These are phyloP conservation scores for Actenoides hombroni DNA, from an alignment of 2,113 vertebrate genomes.

Conservation along the genomic window DNA sequence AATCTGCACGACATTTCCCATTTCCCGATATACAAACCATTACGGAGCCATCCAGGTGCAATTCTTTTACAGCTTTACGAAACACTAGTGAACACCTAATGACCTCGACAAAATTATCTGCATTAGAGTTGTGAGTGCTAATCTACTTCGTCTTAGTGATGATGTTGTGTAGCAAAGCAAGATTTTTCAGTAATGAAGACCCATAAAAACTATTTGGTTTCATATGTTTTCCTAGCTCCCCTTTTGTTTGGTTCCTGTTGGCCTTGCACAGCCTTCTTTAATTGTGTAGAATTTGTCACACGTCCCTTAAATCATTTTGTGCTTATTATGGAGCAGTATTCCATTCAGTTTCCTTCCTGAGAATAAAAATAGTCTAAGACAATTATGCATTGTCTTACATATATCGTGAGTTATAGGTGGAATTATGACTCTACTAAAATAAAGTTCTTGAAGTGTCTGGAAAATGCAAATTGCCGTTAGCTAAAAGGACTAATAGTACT, in stretches of 20 bases:
- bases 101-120: slow-evolving; percentile 67
- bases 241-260: neutral
- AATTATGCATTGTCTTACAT: neutral
- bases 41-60: slow-evolving; percentile 60
- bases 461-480: slow-evolving; percentile 24
- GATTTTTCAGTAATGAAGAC: slow-evolving; percentile 7
- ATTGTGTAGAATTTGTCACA: neutral
- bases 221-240: neutral
- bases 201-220: slow-evolving; percentile 14
- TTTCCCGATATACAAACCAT: slow-evolving; percentile 56
- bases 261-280: neutral
- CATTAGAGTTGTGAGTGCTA: slow-evolving; percentile 42
- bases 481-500: slow-evolving; percentile 13
- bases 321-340: neutral
- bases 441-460: slow-evolving; percentile 17
- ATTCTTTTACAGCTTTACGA: slow-evolving; percentile 49
- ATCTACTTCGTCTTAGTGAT: slow-evolving; percentile 30
- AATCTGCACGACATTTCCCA: slow-evolving; percentile 49
- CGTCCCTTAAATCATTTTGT: neutral
- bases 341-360: slow-evolving; percentile 11
- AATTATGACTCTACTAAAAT: slow-evolving; percentile 23
- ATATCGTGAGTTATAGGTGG: neutral
- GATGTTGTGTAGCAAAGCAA: slow-evolving; percentile 28
- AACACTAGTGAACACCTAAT: slow-evolving; percentile 73
- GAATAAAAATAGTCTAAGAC: slow-evolving; percentile 31